Evolutionary conservation across 2,797 vertebrate genomes (phyloP), one percentile per base, ranked within the genome.

Genomic region (Acipenser transmontanus): DNA sequence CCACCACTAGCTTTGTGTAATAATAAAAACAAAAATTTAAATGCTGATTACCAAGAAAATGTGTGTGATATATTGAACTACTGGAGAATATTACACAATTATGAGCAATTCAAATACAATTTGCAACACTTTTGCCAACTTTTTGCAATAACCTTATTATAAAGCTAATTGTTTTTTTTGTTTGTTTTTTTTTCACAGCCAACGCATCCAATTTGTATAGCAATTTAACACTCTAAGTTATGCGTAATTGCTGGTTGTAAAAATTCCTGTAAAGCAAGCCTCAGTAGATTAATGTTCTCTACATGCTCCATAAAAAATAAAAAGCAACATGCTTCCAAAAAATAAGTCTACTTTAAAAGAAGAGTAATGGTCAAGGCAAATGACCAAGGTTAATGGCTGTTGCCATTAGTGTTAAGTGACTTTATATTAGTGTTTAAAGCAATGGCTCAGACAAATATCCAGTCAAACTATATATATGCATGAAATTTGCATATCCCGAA

Each of bases 111-210:
- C 59, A 59, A 59, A 66, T 8, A n/a, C 8, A n/a, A 59, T 66
- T 66, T 66, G 64, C 47, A 66, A 66, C 6, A 48, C 62, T 63
- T 63, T 11, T 57, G 54, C 54, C 47, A 63, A 49, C 11, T 49
- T 66, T 65, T n/a, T 17, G 49, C 49, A 48, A 17, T 14, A 50
- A 17, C 8, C 13, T 10, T 64, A 12, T 51, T 51, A 47, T 64
- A 50, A 50, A 20, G 4, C 49, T 64, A 51, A 17, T 51, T 50
- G 62, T 17, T 64, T 63, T 50, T 3, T 34, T 34, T 34, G 2
- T 34, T 47, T 57, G 1, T 57, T 57, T 13, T 11, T 57, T 57
- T 57, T 57, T 13, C 54, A 7, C 54, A 57, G 54, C 54, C 12
- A 57, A 13, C 54, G 14, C 54, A 57, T 57, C 12, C 54, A 11